Percentiles rank a stretch among this genome's conserved stretches.
Conservation (phyloP, 1,140 invertebrate genomes). For the Arion vulgaris region DNA sequence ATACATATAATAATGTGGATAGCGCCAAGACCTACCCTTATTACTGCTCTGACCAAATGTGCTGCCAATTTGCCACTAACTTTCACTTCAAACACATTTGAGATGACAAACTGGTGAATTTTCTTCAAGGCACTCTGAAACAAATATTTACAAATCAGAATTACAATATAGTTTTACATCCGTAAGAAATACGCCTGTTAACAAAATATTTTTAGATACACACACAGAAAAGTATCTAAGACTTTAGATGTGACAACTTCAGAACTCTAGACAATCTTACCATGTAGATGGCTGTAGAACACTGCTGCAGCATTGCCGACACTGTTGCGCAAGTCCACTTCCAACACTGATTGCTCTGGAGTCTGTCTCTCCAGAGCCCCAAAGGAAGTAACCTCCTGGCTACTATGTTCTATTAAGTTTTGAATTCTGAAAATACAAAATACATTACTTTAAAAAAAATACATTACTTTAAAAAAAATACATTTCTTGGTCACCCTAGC, state of each 20-base stretch:
- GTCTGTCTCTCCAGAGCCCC: conserved; percentile 72
- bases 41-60: conserved; percentile 80
- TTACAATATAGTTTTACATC: no score
- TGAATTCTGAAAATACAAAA: conserved; percentile 56
- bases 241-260: no score
- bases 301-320: conserved; percentile 79
- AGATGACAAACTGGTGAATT: conserved; percentile 81
- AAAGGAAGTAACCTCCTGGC: conserved; percentile 59
- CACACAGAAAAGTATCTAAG: no score
- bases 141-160: no score
- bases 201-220: no score
- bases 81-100: conserved; percentile 84
- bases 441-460: neutral
- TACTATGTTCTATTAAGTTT: conserved; percentile 67
- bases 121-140: conserved; percentile 83
- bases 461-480: no score
- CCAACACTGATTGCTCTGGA: conserved; percentile 81
- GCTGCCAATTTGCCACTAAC: conserved; percentile 86
- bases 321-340: conserved; percentile 81
- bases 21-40: conserved; percentile 74
- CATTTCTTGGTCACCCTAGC: no score
- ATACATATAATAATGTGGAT: neutral
- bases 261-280: conserved; percentile 40
- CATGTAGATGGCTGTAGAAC: conserved; percentile 78
- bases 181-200: no score